A percentile compares a stretch with the other conserved stretches of the same genome.
These are phyloP conservation scores for Agrotis puta DNA, from an alignment of 2,888 invertebrate genomes.

Conservation along the genomic window DNA sequence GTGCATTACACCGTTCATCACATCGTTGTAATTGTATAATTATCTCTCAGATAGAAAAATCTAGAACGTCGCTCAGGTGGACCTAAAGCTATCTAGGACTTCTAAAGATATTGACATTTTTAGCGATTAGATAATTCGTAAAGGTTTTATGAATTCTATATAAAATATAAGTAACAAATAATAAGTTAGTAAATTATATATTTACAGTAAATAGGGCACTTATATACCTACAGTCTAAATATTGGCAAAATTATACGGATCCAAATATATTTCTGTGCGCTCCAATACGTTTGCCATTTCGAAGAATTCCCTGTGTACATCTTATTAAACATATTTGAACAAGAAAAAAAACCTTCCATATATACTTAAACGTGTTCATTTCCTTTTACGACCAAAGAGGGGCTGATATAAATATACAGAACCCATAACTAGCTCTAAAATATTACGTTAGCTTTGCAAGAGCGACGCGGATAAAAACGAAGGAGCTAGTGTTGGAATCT, in stretches of 20 bases:
- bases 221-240: neutral
- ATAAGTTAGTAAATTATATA: neutral
- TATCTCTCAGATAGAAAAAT: neutral
- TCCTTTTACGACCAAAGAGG: slow-evolving; percentile 44
- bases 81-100: neutral
- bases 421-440: slow-evolving; percentile 43
- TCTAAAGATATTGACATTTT: neutral
- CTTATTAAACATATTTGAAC: slow-evolving; percentile 33
- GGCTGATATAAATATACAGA: slow-evolving; percentile 40
- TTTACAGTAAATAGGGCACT: no score
- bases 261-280: slow-evolving; percentile 1
- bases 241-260: slow-evolving; percentile 2
- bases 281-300: neutral
- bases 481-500: slow-evolving; percentile 34
- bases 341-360: slow-evolving; percentile 27
- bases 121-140: no score
- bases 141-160: no score
- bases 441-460: slow-evolving; percentile 46
- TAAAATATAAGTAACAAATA: no score
- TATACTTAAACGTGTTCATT: slow-evolving; percentile 43
- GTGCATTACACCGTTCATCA: no score
- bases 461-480: slow-evolving; percentile 29
- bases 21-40: no score
- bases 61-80: neutral
- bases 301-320: slow-evolving; percentile 17